A percentile compares a stretch with the other conserved stretches of the same genome.
Conservation (phyloP, 2,797 vertebrate genomes). For the Tenualosa thibaudeaui region DNA sequence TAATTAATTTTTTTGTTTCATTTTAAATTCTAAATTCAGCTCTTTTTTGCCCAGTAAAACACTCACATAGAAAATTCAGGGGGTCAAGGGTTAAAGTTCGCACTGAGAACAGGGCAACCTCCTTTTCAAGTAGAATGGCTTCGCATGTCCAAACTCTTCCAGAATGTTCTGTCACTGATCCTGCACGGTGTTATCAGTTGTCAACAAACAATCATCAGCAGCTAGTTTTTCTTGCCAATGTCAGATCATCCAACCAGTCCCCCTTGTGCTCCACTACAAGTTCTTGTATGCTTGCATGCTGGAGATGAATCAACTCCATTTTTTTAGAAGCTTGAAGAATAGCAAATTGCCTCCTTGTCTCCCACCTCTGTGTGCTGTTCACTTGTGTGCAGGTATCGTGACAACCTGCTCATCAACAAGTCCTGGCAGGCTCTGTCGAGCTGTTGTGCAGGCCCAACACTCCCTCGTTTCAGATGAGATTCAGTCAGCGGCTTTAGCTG, state of each 20-base stretch:
- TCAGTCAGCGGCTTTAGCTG: neutral
- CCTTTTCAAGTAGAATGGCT: conserved; percentile 23
- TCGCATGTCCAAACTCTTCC: neutral
- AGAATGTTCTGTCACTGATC: neutral
- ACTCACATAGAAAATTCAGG: conserved; percentile 18
- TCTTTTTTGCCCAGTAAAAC: conserved; percentile 21
- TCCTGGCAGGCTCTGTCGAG: neutral
- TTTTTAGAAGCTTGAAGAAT: neutral
- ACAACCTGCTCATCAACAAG: neutral
- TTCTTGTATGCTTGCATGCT: neutral
- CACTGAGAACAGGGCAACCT: conserved; percentile 5
- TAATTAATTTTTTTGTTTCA: conserved; percentile 33
- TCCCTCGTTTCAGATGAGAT: neutral
- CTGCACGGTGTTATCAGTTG: conserved; percentile 10
- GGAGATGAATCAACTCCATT: neutral
- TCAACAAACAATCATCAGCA: neutral
- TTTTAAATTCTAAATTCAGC: conserved; percentile 16
- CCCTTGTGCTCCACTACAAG: neutral
- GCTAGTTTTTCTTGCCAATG: neutral
- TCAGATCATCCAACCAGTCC: neutral
- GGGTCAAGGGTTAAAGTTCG: neutral
- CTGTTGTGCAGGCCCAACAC: neutral
- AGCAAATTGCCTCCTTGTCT: neutral
- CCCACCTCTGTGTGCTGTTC: neutral
- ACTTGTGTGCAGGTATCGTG: neutral